Conservation (phyloP, 2,113 vertebrate genomes). For the Apodemus speciosus region DNA sequence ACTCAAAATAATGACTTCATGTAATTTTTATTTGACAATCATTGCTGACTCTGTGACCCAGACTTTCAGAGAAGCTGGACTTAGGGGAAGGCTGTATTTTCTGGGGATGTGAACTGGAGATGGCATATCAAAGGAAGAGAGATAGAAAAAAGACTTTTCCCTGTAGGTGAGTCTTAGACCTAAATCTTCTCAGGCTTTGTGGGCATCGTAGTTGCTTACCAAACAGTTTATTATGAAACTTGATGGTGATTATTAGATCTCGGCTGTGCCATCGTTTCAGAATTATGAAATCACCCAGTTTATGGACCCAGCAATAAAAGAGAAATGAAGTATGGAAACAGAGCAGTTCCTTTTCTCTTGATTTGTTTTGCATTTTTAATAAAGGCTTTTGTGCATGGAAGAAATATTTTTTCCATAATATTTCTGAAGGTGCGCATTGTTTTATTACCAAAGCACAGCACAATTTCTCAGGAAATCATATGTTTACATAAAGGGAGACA, state of each 20-base stretch:
- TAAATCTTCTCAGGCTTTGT: constrained; percentile 34
- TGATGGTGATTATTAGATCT: constrained; percentile 61
- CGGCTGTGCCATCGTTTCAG: constrained; percentile 19
- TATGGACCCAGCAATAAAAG: constrained; percentile 46
- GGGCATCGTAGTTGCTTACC: constrained; percentile 44
- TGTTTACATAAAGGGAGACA: constrained; percentile 66
- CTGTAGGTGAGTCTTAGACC: constrained; percentile 2
- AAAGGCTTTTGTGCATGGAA: constrained; percentile 55
- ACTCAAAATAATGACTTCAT: not conserved
- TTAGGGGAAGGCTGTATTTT: constrained; percentile 45
- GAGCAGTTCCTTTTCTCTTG: constrained; percentile 59
- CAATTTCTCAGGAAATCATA: constrained; percentile 21
- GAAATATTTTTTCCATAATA: constrained; percentile 51
- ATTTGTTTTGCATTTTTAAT: constrained; percentile 47
- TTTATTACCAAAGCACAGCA: constrained; percentile 26
- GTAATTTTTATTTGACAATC: constrained; percentile 12
- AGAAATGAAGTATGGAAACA: constrained; percentile 47
- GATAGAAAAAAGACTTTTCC: constrained; percentile 45
- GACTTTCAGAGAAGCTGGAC: not conserved
- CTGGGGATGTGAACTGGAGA: not conserved
- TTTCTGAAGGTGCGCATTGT: constrained; percentile 18
- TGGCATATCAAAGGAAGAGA: not conserved
- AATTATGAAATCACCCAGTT: constrained; percentile 59
- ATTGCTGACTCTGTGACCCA: not conserved
- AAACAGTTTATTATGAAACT: constrained; percentile 53